phyloP scores from a whole-genome alignment of 2,113 vertebrate genomes.

The Psophia crepitans region DNA sequence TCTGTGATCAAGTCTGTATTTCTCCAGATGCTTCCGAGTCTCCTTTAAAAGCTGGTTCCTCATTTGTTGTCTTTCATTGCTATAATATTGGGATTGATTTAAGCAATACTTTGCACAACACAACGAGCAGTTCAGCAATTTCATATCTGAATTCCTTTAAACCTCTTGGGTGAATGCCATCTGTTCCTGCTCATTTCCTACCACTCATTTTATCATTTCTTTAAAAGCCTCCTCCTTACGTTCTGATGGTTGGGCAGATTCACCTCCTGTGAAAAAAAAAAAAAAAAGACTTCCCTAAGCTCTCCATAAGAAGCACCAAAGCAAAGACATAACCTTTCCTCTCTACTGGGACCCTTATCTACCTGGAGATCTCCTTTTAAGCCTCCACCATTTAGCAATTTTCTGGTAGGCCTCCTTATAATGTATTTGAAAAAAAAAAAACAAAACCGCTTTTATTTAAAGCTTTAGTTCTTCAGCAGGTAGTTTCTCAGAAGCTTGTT shows the following conservation, averaged over 20 bases:
- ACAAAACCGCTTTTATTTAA: background rate
- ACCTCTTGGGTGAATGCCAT: slow-evolving; percentile 1
- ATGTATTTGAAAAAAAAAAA: background rate
- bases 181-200: slow-evolving; percentile 1
- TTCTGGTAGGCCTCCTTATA: background rate
- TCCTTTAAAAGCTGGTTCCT: background rate
- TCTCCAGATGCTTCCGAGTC: background rate
- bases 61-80: background rate
- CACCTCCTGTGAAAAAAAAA: background rate
- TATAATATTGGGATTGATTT: slow-evolving; percentile 1
- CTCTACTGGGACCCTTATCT: background rate
- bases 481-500: background rate
- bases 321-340: background rate
- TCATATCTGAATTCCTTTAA: background rate
- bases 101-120: background rate
- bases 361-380: background rate
- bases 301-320: background rate
- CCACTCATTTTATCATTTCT: background rate
- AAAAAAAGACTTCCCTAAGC: background rate
- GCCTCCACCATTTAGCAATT: background rate
- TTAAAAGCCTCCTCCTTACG: background rate
- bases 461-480: background rate
- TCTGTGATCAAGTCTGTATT: background rate
- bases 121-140: background rate
- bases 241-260: background rate